Evolutionary conservation across 2,888 invertebrate species (phyloP), one percentile per base, ranked within the genome.

Genomic region (Cremastobaeus sp.): DNA sequence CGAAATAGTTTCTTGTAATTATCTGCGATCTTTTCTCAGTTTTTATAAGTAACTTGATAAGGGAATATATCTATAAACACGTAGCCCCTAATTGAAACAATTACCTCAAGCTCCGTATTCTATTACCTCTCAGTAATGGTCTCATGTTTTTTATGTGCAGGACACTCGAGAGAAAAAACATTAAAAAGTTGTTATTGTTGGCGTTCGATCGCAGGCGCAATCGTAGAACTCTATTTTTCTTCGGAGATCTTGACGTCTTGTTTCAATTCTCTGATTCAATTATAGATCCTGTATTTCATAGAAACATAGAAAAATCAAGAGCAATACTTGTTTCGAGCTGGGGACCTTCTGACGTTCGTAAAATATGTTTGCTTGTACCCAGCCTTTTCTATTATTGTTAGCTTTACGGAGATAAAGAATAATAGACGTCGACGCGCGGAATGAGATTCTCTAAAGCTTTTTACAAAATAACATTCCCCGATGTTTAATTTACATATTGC

Each of bases 211-310:
- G 39, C 15, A 28, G 21, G 3, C 34, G 41, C 21, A 30, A 12
- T 50, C 54, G 39, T 34, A 48, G 66, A 66, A 48, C 57, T 48
- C 15, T 54, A 64, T 54, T 64, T 64, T 64, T 64, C 64, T 45
- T 64, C 11, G 9, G 5, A 8, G 43, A 54, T 34, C 64, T 54
- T 54, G 54, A 55, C 47, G 47, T 59, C 50, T 68, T 68, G 59
- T 68, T 68, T 68, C 68, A 59, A 57, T 57, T 57, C 30, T 32
- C 35, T 59, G 57, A 59, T 68, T 68, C 68, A 69, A 69, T 69
- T 69, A 69, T 37, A 60, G 68, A 69, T 69, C 68, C 28, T 45
- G 43, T 60, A 69, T 45, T 57, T 69, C 45, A 43, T 50, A 43
- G 43, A 37, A 68, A 47, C 57, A 45, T 21, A 45, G 30, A 52